Evolutionary conservation across 1,140 invertebrate species (phyloP), one percentile per base, ranked within the genome.

Genomic region (Papilio helenus): DNA sequence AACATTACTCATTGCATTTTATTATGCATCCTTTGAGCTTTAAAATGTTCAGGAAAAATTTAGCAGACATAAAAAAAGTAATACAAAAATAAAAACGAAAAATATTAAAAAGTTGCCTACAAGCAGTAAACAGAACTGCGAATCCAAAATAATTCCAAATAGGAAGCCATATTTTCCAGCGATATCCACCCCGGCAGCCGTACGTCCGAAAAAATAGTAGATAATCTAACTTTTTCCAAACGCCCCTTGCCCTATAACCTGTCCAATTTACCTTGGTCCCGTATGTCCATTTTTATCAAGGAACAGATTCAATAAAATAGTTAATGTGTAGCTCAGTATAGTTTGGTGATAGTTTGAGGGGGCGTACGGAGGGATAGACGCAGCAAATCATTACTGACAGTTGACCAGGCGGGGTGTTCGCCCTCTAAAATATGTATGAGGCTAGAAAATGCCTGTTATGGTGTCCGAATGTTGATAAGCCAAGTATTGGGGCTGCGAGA

Each of bases 401-500:
- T 92, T 94, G 93, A 94, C 93, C 92, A 93, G 88, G 89, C 85
- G 89, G 92, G 91, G 90, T 89, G 88, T 85, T 86, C 80, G 83
- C 82, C 90, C 91, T 90, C 88, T 94, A 90, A 94, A 93, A 93
- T 94, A 94, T 94, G 93, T 94, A 94, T 94, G 92, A 94, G 93
- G 88, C 90, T 89, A 90, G 87, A 86, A 88, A 92, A 91, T 88
- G 89, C 89, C 91, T 92, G 93, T 94, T 94, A 93, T 94, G 91
- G 93, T 94, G 93, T 94, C 93, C 93, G 93, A 94, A 94, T 93
- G 92, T 89, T 93, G 93, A 94, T 94, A 94, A 94, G 93, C 90
- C 92, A 91, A 93, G 90, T 87, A 89, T 89, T 87, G 88, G 91
- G 90, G 91, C 82, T 83, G 83, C 72, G 86, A 92, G 89, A 93